Conservation (phyloP, 2,797 vertebrate genomes). For the Anniella stebbinsi region DNA sequence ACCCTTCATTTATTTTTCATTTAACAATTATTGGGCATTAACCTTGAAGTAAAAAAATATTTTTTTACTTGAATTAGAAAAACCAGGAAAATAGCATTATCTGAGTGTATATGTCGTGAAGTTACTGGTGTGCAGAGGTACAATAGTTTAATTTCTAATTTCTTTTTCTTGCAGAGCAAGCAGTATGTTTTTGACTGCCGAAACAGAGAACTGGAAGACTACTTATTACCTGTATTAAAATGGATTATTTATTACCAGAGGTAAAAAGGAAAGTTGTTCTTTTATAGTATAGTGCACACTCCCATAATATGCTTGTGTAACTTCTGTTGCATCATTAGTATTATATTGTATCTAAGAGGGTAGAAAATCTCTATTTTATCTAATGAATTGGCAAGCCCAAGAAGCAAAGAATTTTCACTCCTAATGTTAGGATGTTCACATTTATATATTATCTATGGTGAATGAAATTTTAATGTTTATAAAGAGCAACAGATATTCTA, state of each 20-base stretch:
- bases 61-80: neutral
- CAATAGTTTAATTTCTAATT: slow-evolving; percentile 62
- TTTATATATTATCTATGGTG: neutral
- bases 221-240: slow-evolving; percentile 74
- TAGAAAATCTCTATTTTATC: neutral
- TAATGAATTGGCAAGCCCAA: neutral
- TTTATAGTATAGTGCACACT: slow-evolving; percentile 41
- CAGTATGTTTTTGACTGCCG: slow-evolving; percentile 77
- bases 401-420: neutral
- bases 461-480: neutral
- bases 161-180: slow-evolving; percentile 74
- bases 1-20: neutral
- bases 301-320: neutral
- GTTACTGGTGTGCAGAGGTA: neutral
- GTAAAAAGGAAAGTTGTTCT: slow-evolving; percentile 73
- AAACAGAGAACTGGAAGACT: slow-evolving; percentile 76
- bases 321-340: neutral
- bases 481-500: neutral
- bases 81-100: neutral
- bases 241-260: slow-evolving; percentile 79
- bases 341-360: neutral
- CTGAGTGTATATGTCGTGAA: neutral
- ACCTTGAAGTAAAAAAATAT: neutral
- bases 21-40: neutral
- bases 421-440: neutral